A percentile compares a stretch with the other conserved stretches of the same genome.
Evolutionary conservation across 2,113 vertebrate species (phyloP).

Genomic region (Microtus richardsoni): DNA sequence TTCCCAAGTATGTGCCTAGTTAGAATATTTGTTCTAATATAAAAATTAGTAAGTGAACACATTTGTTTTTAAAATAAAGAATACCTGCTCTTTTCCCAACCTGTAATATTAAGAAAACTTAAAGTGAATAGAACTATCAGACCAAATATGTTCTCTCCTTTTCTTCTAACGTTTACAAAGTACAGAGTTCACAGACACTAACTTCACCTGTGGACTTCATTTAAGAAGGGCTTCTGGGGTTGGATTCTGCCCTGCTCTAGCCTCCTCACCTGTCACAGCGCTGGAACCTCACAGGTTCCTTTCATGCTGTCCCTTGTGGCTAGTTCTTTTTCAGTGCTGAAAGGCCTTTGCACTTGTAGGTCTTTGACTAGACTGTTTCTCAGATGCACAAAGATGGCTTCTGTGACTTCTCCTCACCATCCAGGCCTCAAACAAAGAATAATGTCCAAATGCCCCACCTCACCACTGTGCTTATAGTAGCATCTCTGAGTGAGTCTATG

Average conservation of each 20-base stretch:
- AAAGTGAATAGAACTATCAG: background rate
- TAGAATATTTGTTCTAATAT: conserved; percentile 63
- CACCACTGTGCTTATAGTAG: background rate
- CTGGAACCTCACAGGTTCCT: rapidly evolving
- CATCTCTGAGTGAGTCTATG: background rate
- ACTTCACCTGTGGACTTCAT: background rate
- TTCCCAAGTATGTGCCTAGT: background rate
- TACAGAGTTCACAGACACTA: background rate
- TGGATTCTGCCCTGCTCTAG: background rate
- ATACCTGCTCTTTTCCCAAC: conserved; percentile 8
- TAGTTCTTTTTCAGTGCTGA: background rate
- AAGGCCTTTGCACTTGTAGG: background rate
- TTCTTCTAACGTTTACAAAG: background rate
- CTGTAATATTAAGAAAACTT: conserved; percentile 49
- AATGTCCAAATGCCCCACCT: background rate
- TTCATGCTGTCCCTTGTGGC: background rate
- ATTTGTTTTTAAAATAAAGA: conserved; percentile 20
- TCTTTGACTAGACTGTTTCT: background rate
- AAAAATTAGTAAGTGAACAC: conserved; percentile 58
- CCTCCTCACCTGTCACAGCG: rapidly evolving
- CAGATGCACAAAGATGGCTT: background rate
- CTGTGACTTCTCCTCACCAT: background rate
- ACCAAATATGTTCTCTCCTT: background rate
- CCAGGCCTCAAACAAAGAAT: background rate
- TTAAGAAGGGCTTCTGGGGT: background rate